phyloP scores from a whole-genome alignment of 2,797 vertebrate genomes.

The Gadopsis bispinosus region DNA sequence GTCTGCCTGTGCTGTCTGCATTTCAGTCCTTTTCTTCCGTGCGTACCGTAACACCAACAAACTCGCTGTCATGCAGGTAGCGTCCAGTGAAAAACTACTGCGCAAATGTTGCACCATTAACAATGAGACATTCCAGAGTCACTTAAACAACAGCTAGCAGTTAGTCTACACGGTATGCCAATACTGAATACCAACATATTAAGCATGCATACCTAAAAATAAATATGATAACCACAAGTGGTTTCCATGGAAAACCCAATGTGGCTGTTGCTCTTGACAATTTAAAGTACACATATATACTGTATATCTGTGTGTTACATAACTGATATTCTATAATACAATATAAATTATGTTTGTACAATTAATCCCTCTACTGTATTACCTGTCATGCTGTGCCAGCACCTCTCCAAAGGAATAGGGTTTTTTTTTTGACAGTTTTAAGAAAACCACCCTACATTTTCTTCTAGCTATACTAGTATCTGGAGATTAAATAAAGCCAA shows the following conservation, averaged over 20 bases:
- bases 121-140: not conserved
- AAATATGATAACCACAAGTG: not conserved
- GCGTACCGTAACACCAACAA: no score
- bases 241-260: not conserved
- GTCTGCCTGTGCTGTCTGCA: no score
- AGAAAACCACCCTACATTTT: slow-evolving; percentile 38
- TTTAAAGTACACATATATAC: not conserved
- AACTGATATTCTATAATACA: not conserved
- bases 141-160: not conserved
- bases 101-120: not conserved
- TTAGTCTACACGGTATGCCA: not conserved
- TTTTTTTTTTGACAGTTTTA: slow-evolving; percentile 56
- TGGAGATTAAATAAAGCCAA: slow-evolving; percentile 56
- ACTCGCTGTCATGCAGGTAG: not conserved
- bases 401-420: slow-evolving; percentile 11
- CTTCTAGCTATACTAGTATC: slow-evolving; percentile 17
- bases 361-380: slow-evolving; percentile 26
- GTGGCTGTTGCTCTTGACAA: not conserved
- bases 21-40: no score
- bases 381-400: slow-evolving; percentile 43
- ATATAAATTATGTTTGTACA: slow-evolving; percentile 11
- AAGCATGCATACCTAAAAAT: not conserved
- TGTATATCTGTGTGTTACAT: not conserved
- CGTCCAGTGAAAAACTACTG: not conserved
- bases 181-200: not conserved